A percentile compares a stretch with the other conserved stretches of the same genome.
These are phyloP conservation scores for Cosmia pyralina DNA, from an alignment of 2,888 invertebrate genomes.

Conservation along the genomic window DNA sequence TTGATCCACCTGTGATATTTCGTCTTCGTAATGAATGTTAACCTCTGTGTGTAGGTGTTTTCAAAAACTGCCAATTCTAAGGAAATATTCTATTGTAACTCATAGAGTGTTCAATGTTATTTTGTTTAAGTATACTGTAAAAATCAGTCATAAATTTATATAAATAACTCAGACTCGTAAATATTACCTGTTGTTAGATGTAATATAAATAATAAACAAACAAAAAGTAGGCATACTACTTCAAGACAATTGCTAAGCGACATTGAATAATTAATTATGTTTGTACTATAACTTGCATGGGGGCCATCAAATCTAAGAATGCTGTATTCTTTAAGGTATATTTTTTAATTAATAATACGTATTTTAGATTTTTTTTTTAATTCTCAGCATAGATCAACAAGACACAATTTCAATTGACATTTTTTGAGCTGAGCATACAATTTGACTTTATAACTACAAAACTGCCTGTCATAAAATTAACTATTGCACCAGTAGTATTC, in stretches of 20 bases:
- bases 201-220: constrained; percentile 58
- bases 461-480: not conserved
- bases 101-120: constrained; percentile 79
- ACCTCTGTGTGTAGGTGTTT: constrained; percentile 75
- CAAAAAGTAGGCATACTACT: constrained; percentile 22
- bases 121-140: constrained; percentile 61
- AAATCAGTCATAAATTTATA: constrained; percentile 63
- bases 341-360: constrained; percentile 28
- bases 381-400: constrained; percentile 2
- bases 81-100: constrained; percentile 72
- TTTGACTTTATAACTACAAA: not conserved
- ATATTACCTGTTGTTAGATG: constrained; percentile 63
- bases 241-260: constrained; percentile 41
- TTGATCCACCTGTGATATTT: constrained; percentile 88
- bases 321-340: constrained; percentile 82
- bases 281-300: constrained; percentile 83
- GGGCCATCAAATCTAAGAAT: constrained; percentile 87
- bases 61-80: constrained; percentile 79
- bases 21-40: constrained; percentile 79
- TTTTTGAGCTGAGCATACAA: not conserved
- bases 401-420: not conserved
- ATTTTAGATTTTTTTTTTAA: not conserved
- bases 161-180: constrained; percentile 63
- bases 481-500: not conserved
- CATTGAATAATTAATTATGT: constrained; percentile 62